A percentile compares a stretch with the other conserved stretches of the same genome.
phyloP scores from a whole-genome alignment of 1,140 invertebrate genomes.

The Ceratitis capitata region DNA sequence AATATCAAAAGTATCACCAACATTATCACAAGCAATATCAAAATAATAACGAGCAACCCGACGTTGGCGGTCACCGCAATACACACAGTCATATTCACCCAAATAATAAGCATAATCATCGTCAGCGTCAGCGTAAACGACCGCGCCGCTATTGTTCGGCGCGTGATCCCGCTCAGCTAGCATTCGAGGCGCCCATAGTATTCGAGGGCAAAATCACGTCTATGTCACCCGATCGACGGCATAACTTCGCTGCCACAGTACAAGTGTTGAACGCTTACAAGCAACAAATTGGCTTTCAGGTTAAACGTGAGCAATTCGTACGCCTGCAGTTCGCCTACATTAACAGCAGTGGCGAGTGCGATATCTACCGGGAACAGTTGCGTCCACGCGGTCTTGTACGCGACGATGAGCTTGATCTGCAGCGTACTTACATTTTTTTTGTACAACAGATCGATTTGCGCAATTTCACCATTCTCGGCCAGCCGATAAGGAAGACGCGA shows the following conservation, averaged over 20 bases:
- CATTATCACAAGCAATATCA: not conserved
- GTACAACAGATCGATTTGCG: slow-evolving; percentile 73
- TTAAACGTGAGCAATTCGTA: slow-evolving; percentile 57
- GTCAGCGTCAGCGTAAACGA: slow-evolving; percentile 48
- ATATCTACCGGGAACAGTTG: slow-evolving; percentile 60
- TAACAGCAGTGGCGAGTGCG: slow-evolving; percentile 62
- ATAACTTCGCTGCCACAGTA: slow-evolving; percentile 74
- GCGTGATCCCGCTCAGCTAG: slow-evolving; percentile 70
- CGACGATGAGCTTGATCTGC: slow-evolving; percentile 70
- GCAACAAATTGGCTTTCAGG: slow-evolving; percentile 68
- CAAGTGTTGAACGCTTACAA: slow-evolving; percentile 73
- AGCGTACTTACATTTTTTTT: slow-evolving; percentile 74
- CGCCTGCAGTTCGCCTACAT: slow-evolving; percentile 57
- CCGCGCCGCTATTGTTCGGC: slow-evolving; percentile 69
- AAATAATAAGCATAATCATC: slow-evolving; percentile 24
- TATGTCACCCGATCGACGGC: slow-evolving; percentile 68
- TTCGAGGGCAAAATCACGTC: slow-evolving; percentile 74
- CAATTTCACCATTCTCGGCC: slow-evolving; percentile 73
- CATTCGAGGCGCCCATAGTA: slow-evolving; percentile 71
- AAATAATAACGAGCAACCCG: slow-evolving; percentile 8
- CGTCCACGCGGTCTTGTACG: slow-evolving; percentile 66
- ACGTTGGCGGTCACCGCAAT: slow-evolving; percentile 25
- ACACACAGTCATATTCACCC: not conserved
- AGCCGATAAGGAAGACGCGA: slow-evolving; percentile 70
- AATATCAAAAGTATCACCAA: slow-evolving; percentile 51